Evolutionary conservation across 2,888 invertebrate species (phyloP).

Genomic region (Trichopoda pennipes): DNA sequence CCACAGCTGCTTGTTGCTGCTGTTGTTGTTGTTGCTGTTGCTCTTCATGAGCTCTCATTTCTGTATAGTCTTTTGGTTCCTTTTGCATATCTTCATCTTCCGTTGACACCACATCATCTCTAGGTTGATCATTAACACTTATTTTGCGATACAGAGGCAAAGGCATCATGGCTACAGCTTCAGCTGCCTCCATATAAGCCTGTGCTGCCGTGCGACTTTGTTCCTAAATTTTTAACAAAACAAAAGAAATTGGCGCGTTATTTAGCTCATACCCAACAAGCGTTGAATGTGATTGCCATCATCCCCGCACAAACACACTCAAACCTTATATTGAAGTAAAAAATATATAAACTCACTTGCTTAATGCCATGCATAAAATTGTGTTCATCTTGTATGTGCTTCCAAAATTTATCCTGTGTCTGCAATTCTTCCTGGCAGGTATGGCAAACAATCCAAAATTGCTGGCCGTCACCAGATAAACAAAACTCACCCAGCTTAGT

Average conservation of each 20-base stretch:
- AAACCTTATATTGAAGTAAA: background rate
- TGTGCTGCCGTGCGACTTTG: conserved; percentile 74
- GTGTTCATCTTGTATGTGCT: conserved; percentile 78
- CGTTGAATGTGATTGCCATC: conserved; percentile 17
- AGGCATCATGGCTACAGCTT: conserved; percentile 70
- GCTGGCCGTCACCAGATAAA: conserved; percentile 75
- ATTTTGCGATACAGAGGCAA: conserved; percentile 74
- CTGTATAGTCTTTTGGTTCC: conserved; percentile 76
- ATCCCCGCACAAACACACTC: background rate
- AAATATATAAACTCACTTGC: conserved; percentile 71
- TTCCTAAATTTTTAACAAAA: conserved; percentile 68
- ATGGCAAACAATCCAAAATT: conserved; percentile 77
- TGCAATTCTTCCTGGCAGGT: conserved; percentile 78
- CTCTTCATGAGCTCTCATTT: conserved; percentile 73
- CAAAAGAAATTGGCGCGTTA: conserved; percentile 58
- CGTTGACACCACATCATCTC: conserved; percentile 64
- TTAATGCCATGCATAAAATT: conserved; percentile 75
- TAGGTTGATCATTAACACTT: conserved; percentile 73
- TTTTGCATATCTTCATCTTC: conserved; percentile 72
- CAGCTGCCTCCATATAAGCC: conserved; percentile 75
- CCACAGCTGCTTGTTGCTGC: conserved; percentile 65
- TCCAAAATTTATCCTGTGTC: conserved; percentile 78
- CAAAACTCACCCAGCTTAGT: conserved; percentile 78
- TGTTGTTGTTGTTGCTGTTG: conserved; percentile 55
- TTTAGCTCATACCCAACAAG: conserved; percentile 43